Evolutionary conservation across 1,140 invertebrate species (phyloP).

Genomic region (Branchinecta lynchi): DNA sequence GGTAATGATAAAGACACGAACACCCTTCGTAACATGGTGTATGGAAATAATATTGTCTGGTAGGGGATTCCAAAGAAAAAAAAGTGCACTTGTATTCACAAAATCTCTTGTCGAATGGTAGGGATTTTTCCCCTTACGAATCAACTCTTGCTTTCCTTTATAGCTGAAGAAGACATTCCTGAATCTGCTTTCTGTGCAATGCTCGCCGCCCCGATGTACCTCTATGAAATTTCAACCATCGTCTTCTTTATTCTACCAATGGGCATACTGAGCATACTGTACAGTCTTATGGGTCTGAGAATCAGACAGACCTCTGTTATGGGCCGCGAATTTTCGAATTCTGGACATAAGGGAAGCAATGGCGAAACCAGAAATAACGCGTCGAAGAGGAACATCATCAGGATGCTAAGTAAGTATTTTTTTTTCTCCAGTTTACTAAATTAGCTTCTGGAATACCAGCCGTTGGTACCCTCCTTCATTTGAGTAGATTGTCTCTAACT

Average conservation of each 20-base stretch:
- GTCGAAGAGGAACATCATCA: constrained; percentile 54
- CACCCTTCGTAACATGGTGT: too few relatives aligned
- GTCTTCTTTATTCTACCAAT: constrained; percentile 72
- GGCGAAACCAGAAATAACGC: constrained; percentile 21
- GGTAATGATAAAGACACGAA: too few relatives aligned
- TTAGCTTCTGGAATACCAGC: too few relatives aligned
- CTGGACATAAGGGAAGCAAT: constrained; percentile 16
- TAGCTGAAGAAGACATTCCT: constrained; percentile 32
- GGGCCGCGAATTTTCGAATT: constrained; percentile 22
- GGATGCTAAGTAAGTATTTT: constrained; percentile 55
- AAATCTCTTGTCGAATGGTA: too few relatives aligned
- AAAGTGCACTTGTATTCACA: too few relatives aligned
- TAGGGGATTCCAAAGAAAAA: too few relatives aligned
- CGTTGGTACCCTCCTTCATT: too few relatives aligned
- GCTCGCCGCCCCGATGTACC: constrained; percentile 40
- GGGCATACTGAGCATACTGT: constrained; percentile 54
- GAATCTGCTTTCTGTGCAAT: constrained; percentile 63
- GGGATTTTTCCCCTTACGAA: too few relatives aligned
- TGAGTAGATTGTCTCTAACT: too few relatives aligned
- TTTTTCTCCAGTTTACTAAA: too few relatives aligned
- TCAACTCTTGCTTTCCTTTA: constrained; percentile 16
- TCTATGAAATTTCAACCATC: constrained; percentile 62
- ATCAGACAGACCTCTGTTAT: constrained; percentile 27
- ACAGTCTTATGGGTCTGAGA: constrained; percentile 54
- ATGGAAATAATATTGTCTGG: too few relatives aligned